Conservation (phyloP, 2,888 invertebrate species). For the Aleiodes alternator region DNA sequence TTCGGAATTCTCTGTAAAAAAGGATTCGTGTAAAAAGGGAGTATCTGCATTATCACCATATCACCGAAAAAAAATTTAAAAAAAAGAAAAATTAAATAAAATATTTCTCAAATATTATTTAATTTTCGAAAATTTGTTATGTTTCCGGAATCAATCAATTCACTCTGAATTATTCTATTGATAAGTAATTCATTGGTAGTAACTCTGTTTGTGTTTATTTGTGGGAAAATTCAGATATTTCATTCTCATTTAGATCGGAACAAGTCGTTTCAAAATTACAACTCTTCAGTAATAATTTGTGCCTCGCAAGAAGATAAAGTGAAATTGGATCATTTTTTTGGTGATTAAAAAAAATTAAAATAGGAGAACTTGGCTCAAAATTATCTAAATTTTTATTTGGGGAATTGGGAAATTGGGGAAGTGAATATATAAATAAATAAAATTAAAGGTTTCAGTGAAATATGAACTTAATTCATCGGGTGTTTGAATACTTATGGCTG, state of each 20-base stretch:
- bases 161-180: too few species aligned
- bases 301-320: background rate
- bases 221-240: background rate
- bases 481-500: constrained; percentile 58
- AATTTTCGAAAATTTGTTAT: too few species aligned
- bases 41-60: too few species aligned
- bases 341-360: background rate
- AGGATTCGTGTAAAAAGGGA: too few species aligned
- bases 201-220: background rate
- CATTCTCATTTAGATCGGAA: background rate
- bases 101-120: too few species aligned
- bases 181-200: too few species aligned
- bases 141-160: too few species aligned
- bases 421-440: background rate
- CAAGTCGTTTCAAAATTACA: background rate
- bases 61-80: too few species aligned
- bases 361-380: too few species aligned
- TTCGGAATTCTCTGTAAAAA: too few species aligned
- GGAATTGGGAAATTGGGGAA: background rate
- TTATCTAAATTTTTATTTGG: too few species aligned
- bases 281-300: constrained; percentile 1
- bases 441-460: constrained; percentile 52
- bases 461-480: constrained; percentile 56
- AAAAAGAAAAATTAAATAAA: too few species aligned
- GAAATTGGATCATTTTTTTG: background rate